Percentiles rank a stretch among this genome's conserved stretches.
phyloP scores from a whole-genome alignment of 2,888 invertebrate genomes.

The Netelia fuscicornis region DNA sequence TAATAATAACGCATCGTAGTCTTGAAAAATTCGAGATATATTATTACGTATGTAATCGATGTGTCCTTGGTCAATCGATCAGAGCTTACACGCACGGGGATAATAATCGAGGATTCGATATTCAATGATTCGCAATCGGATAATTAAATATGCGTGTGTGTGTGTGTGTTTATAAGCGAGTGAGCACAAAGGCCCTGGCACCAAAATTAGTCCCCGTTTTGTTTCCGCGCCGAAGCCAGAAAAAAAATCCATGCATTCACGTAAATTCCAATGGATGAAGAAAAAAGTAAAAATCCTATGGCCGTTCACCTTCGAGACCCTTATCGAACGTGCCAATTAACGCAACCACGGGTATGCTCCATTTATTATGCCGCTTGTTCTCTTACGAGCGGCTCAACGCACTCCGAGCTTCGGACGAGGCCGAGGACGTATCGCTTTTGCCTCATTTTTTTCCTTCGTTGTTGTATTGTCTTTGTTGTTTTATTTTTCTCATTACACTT shows the following conservation, averaged over 20 bases:
- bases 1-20: slow-evolving; percentile 1
- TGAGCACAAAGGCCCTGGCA: slow-evolving; percentile 49
- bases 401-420: slow-evolving; percentile 33
- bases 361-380: slow-evolving; percentile 34
- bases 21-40: neutral
- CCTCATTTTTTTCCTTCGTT: neutral
- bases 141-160: neutral
- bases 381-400: slow-evolving; percentile 7
- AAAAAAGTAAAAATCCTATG: slow-evolving; percentile 33
- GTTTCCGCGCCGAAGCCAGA: neutral
- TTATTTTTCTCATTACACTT: neutral
- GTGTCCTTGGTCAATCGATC: slow-evolving; percentile 28
- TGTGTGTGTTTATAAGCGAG: neutral
- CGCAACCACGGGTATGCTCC: slow-evolving; percentile 17
- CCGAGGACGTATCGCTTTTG: slow-evolving; percentile 35
- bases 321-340: slow-evolving; percentile 58
- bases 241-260: slow-evolving; percentile 4
- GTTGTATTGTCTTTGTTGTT: neutral
- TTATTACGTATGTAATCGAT: slow-evolving; percentile 5
- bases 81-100: slow-evolving; percentile 2
- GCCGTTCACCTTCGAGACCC: slow-evolving; percentile 59
- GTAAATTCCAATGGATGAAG: slow-evolving; percentile 28
- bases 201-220: slow-evolving; percentile 23
- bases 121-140: slow-evolving; percentile 6
- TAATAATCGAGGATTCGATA: slow-evolving; percentile 40